These are phyloP conservation scores for Oxyruncus cristatus DNA, from an alignment of 2,113 vertebrate genomes.

Conservation along the genomic window DNA sequence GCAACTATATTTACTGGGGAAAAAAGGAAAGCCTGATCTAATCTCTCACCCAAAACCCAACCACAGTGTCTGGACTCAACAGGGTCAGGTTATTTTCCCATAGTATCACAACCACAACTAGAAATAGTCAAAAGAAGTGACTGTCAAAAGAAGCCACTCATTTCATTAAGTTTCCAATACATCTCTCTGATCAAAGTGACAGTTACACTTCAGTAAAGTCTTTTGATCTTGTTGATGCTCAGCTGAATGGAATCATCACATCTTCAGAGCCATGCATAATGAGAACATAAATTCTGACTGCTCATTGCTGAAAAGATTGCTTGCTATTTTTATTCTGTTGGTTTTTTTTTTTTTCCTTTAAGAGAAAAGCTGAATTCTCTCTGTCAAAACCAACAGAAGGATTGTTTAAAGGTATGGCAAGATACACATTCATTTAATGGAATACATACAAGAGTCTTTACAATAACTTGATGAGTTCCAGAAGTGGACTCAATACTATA, in stretches of 20 bases:
- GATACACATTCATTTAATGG: background rate
- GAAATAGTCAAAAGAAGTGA: background rate
- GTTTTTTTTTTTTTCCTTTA: background rate
- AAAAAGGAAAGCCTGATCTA: background rate
- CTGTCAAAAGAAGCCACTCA: background rate
- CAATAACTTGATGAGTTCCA: slow-evolving; percentile 6
- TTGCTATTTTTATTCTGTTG: slow-evolving; percentile 43
- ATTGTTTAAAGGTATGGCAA: slow-evolving; percentile 21
- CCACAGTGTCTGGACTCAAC: background rate
- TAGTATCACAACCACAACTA: slow-evolving; percentile 1
- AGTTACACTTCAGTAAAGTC: slow-evolving; percentile 33
- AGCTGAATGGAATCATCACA: slow-evolving; percentile 51
- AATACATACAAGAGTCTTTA: background rate
- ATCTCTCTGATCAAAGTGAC: slow-evolving; percentile 51
- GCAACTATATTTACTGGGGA: background rate
- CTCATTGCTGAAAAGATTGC: background rate
- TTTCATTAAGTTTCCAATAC: slow-evolving; percentile 31
- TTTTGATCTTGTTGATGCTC: slow-evolving; percentile 57
- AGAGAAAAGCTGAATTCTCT: background rate
- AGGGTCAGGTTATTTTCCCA: slow-evolving; percentile 15
- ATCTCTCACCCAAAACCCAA: slow-evolving; percentile 1
- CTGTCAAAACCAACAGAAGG: background rate
- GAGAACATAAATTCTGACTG: slow-evolving; percentile 47
- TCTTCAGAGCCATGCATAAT: background rate
- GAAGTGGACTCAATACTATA: background rate